A percentile compares a stretch with the other conserved stretches of the same genome.
Evolutionary conservation across 2,888 invertebrate species (phyloP).

Genomic region (Leptogaster cylindrica): DNA sequence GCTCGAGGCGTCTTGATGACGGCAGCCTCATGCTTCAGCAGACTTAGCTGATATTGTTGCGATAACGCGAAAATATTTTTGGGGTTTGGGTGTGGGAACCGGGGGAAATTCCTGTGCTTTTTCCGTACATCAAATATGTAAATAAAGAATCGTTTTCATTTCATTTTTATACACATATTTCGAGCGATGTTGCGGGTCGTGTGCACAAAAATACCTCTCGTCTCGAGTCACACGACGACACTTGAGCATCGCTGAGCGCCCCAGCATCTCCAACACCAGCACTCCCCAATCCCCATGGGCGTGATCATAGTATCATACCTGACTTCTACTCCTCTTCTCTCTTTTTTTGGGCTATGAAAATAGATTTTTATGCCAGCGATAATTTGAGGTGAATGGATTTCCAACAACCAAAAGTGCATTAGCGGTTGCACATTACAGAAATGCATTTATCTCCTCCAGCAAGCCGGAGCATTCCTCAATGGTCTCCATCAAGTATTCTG

Average conservation of each 20-base stretch:
- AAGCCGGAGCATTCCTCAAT: not conserved
- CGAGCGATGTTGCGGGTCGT: conserved; percentile 42
- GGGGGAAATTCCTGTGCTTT: conserved; percentile 1
- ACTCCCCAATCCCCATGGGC: not conserved
- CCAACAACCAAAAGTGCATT: not conserved
- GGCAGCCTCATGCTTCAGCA: not conserved
- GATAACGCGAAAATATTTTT: not conserved
- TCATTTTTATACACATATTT: conserved; percentile 29
- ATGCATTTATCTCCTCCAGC: not conserved
- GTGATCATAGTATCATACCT: conserved; percentile 16
- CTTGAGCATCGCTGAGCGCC: conserved; percentile 1
- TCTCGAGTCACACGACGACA: conserved; percentile 27
- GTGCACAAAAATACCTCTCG: conserved; percentile 42
- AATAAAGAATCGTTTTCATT: conserved; percentile 8
- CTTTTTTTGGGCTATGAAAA: not conserved
- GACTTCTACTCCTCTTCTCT: not conserved
- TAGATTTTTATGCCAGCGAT: too few relatives aligned
- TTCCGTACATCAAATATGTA: conserved; percentile 9
- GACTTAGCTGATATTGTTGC: too few relatives aligned
- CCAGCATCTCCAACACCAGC: conserved; percentile 3
- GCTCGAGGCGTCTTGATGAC: not conserved
- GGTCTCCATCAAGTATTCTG: conserved; percentile 1
- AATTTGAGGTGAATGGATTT: not conserved
- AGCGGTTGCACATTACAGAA: not conserved
- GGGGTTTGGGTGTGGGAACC: not conserved